Conservation (phyloP, 2,797 vertebrate genomes). For the Lagodon rhomboides region DNA sequence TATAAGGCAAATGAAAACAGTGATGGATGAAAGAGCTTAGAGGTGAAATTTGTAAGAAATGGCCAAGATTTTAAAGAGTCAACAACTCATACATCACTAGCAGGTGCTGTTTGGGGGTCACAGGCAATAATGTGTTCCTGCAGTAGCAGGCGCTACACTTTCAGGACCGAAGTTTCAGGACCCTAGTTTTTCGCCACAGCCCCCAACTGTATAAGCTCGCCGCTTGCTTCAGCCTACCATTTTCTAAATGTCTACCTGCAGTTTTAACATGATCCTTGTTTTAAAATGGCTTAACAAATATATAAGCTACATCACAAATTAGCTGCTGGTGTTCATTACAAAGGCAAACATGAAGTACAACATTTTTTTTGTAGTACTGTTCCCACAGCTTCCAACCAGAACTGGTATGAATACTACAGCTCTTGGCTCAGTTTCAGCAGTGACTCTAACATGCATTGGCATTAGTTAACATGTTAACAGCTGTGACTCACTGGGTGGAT, state of each 20-base stretch:
- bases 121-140: no score
- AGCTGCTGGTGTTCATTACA: not conserved
- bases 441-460: not conserved
- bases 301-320: not conserved
- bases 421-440: not conserved
- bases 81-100: no score
- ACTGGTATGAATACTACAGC: not conserved
- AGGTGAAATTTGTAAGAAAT: no score
- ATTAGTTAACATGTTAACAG: slow-evolving; percentile 1
- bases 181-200: no score
- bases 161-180: no score
- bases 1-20: not conserved
- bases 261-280: not conserved
- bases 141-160: no score
- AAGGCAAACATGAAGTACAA: not conserved
- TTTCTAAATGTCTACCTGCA: not conserved
- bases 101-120: no score
- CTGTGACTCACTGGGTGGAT: slow-evolving; percentile 28
- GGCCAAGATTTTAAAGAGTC: no score
- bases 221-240: no score
- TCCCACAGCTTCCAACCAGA: not conserved
- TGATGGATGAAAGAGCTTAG: not conserved
- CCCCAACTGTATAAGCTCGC: no score
- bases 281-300: not conserved
- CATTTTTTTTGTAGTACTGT: not conserved